These are phyloP conservation scores for Neostethus bicornis DNA, from an alignment of 2,797 vertebrate species.

Conservation along the genomic window DNA sequence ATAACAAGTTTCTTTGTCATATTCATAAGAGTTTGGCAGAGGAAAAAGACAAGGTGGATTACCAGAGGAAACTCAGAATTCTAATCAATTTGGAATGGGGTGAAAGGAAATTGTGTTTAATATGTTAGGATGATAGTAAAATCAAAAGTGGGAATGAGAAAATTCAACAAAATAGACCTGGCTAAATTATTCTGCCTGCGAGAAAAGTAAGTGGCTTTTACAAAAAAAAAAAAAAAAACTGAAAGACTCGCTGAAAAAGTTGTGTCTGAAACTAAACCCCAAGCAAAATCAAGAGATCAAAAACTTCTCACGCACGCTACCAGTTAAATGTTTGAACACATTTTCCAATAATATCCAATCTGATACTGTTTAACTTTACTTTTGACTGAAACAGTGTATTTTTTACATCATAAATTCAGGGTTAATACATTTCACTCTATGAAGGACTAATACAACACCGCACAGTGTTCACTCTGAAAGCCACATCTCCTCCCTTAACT, in stretches of 20 bases:
- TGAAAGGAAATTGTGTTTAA: constrained; percentile 10
- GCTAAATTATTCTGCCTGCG: neutral
- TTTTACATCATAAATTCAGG: constrained; percentile 49
- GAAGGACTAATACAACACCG: constrained; percentile 49
- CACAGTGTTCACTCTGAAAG: constrained; percentile 63
- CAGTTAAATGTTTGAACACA: too few relatives aligned
- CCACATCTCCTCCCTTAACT: constrained; percentile 72
- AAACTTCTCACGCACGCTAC: constrained; percentile 35
- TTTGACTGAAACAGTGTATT: too few relatives aligned
- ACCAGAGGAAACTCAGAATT: constrained; percentile 5
- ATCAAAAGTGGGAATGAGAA: neutral
- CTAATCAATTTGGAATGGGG: constrained; percentile 11
- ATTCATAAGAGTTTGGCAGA: constrained; percentile 7
- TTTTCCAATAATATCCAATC: too few relatives aligned
- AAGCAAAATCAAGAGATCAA: constrained; percentile 15
- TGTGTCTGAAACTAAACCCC: constrained; percentile 8
- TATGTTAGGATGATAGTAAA: constrained; percentile 3
- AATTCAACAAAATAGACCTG: neutral
- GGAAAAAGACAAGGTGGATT: constrained; percentile 2
- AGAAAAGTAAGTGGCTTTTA: neutral
- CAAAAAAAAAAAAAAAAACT: constrained; percentile 2
- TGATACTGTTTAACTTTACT: too few relatives aligned
- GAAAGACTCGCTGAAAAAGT: neutral
- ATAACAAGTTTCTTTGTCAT: neutral
- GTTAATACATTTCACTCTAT: constrained; percentile 49